Percentiles rank a stretch among this genome's conserved stretches.
These are phyloP conservation scores for Melanerpes aurifrons DNA, from an alignment of 2,113 vertebrate genomes.

Conservation along the genomic window DNA sequence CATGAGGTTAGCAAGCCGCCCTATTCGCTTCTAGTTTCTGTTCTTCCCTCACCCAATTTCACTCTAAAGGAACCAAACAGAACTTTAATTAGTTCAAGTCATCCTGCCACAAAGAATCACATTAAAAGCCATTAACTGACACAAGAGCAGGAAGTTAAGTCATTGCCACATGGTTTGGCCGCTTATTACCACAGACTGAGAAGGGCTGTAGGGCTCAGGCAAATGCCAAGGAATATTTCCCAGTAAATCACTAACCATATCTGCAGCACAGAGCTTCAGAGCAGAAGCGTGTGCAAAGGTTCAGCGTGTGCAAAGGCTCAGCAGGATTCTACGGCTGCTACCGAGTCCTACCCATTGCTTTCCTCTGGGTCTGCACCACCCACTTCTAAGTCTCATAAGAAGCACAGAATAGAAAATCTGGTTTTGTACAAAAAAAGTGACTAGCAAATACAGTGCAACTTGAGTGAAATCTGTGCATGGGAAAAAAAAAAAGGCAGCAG, in stretches of 20 bases:
- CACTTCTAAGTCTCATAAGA: neutral
- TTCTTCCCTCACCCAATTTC: conserved; percentile 13
- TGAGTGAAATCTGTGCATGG: neutral
- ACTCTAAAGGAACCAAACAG: conserved; percentile 9
- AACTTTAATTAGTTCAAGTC: conserved; percentile 28
- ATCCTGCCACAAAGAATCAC: conserved; percentile 1
- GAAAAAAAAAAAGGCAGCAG: neutral
- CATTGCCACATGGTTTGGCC: neutral
- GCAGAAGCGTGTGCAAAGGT: neutral
- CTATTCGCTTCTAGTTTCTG: conserved; percentile 10
- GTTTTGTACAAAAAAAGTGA: neutral
- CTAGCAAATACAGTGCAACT: neutral
- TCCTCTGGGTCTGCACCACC: neutral
- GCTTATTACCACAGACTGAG: neutral
- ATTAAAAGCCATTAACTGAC: conserved; percentile 23
- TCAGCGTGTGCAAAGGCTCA: neutral
- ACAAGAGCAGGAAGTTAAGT: conserved; percentile 42
- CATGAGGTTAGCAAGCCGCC: neutral
- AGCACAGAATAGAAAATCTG: neutral
- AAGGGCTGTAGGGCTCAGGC: neutral
- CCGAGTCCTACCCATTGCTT: neutral
- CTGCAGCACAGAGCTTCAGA: neutral
- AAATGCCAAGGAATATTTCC: conserved; percentile 22
- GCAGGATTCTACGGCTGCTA: neutral
- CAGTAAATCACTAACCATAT: neutral